Base-by-base conservation (phyloP, 1,140 invertebrate genomes). In the Oppia nitens region DNA sequence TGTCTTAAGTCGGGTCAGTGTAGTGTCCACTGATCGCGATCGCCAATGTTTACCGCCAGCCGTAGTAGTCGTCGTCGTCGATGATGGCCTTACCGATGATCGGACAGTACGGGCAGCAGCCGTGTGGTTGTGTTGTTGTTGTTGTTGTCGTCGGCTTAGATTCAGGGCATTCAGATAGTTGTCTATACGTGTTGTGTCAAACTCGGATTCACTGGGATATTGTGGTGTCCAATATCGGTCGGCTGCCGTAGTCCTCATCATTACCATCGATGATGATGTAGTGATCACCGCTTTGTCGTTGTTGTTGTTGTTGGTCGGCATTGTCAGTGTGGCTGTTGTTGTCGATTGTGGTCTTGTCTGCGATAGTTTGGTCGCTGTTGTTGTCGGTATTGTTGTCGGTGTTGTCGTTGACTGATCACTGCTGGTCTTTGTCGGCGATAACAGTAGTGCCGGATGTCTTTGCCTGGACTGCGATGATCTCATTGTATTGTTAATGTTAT, bases 171-270 rank as follows among this genome's bases (percentile, higher is more conserved):
- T 45, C 48, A 57, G 47, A 52, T 57, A 57, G 3, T 6, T 3
- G 25, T 29, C 48, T 2, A 57, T 57, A 49, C 48, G 40, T 48
- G 56, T 51, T 25, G 56, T 57, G 25, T 57, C 56, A 23, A 57
- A 57, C 32, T 57, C 56, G 11, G 56, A 57, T 27, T 57, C 56
- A 50, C 47, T 40, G 6, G 32, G 32, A 40, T 40, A 40, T 40
- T 40, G 32, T n/a, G n/a, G n/a, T 6, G 6, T 40, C 32, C 32
- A 40, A 40, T 40, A 40, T 9, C 17, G 6, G 17, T 40, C 17
- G 17, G 6, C 17, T 17, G 6, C 6, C 17, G 6, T 6, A 6
- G 32, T 9, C 6, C 6, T 17, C 17, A 40, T 17, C 17, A 40
- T 40, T 9, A 17, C 6, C 6, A 40, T 40, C 32, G 17, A 6